Percentiles rank a stretch among this genome's conserved stretches.
Evolutionary conservation across 2,888 invertebrate species (phyloP).

Genomic region (Bursaphelenchus okinawaensis): DNA sequence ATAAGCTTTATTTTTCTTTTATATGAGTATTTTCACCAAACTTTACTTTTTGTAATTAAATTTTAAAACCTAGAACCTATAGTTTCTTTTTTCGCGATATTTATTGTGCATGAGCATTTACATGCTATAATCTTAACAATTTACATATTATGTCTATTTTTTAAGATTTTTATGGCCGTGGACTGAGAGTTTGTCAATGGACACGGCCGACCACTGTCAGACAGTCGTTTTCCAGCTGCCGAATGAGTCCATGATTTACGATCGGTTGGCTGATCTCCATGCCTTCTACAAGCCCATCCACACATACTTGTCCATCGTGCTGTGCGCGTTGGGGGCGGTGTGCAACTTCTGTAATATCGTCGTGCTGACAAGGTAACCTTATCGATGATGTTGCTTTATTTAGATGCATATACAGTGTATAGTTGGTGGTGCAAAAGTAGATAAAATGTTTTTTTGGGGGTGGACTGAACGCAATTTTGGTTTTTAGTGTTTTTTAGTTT

Average conservation of each 20-base stretch:
- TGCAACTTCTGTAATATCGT: slow-evolving; percentile 57
- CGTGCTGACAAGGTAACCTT: slow-evolving; percentile 51
- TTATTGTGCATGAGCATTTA: no score
- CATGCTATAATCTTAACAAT: no score
- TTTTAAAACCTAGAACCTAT: no score
- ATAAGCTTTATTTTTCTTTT: no score
- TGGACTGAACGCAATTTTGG: no score
- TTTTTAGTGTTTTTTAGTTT: no score
- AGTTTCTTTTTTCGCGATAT: no score
- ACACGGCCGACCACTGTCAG: slow-evolving; percentile 7
- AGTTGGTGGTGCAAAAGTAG: no score
- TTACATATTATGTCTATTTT: no score
- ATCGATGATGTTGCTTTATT: background rate
- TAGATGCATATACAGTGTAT: background rate
- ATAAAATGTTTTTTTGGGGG: no score
- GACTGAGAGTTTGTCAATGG: background rate
- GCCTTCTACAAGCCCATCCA: slow-evolving; percentile 26
- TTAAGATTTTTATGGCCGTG: background rate
- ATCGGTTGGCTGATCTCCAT: slow-evolving; percentile 23
- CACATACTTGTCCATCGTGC: slow-evolving; percentile 51
- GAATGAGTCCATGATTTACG: slow-evolving; percentile 46
- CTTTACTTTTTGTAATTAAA: no score
- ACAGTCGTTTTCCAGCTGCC: slow-evolving; percentile 50
- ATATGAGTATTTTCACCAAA: no score
- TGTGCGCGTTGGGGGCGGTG: slow-evolving; percentile 50